These are phyloP conservation scores for Lithodes maja DNA, from an alignment of 2,888 invertebrate species.

Conservation along the genomic window DNA sequence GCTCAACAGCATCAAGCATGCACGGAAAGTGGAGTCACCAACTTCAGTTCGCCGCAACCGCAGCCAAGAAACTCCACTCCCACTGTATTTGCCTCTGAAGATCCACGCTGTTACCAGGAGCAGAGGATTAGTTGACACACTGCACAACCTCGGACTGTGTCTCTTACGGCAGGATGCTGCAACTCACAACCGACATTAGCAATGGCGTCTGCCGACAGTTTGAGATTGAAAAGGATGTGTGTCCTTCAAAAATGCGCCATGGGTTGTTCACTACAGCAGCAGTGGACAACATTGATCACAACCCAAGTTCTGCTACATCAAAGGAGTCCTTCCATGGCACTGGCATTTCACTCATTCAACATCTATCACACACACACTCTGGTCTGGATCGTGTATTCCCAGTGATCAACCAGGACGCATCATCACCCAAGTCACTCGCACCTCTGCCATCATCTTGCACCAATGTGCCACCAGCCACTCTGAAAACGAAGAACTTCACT, in stretches of 20 bases:
- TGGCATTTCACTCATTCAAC: slow-evolving; percentile 21
- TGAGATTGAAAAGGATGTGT: not conserved
- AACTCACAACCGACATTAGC: slow-evolving; percentile 4
- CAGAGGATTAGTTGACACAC: slow-evolving; percentile 12
- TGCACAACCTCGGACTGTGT: slow-evolving; percentile 8
- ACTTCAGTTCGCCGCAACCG: not conserved
- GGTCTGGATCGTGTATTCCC: not conserved
- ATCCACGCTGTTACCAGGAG: not conserved
- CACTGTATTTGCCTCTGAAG: not conserved
- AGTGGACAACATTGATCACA: slow-evolving; percentile 21
- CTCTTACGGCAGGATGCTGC: not conserved
- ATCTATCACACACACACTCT: not conserved
- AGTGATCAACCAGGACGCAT: not conserved
- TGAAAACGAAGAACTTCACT: slow-evolving; percentile 13
- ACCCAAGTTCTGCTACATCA: slow-evolving; percentile 22
- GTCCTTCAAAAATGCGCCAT: slow-evolving; percentile 7
- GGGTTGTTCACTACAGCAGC: slow-evolving; percentile 21
- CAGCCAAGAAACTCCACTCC: slow-evolving; percentile 3
- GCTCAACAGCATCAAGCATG: slow-evolving; percentile 6
- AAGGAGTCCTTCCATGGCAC: slow-evolving; percentile 28
- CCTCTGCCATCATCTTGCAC: slow-evolving; percentile 29
- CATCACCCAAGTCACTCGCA: not conserved
- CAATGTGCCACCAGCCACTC: slow-evolving; percentile 33
- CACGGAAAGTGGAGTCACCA: slow-evolving; percentile 11
- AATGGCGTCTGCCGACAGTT: slow-evolving; percentile 14